Conservation (phyloP, 2,797 vertebrate species). For the Onychomys torridus region DNA sequence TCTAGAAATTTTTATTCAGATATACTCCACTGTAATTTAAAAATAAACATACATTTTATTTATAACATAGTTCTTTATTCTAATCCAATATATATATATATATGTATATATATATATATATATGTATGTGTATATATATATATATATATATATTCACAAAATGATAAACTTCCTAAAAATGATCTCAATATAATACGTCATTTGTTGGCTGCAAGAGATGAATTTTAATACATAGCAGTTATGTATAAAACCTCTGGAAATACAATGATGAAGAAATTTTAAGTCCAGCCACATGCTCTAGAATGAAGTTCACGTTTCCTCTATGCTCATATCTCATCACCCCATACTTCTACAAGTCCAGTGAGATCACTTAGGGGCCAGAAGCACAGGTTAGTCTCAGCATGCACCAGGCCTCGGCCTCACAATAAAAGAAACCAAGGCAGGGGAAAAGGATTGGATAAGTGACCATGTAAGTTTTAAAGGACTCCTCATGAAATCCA, state of each 20-base stretch:
- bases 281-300: conserved; percentile 2
- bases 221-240: conserved; percentile 54
- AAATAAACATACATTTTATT: conserved; percentile 63
- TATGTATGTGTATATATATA: too few species aligned
- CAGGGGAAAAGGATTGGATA: background rate
- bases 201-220: conserved; percentile 36
- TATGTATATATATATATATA: too few species aligned
- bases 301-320: conserved; percentile 13
- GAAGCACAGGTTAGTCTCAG: background rate
- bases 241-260: conserved; percentile 51
- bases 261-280: conserved; percentile 36
- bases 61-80: conserved; percentile 62
- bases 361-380: background rate
- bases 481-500: background rate
- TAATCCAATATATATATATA: conserved; percentile 56
- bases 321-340: background rate
- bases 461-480: background rate
- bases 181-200: background rate
- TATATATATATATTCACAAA: conserved; percentile 56
- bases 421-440: background rate
- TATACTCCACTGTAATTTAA: conserved; percentile 55
- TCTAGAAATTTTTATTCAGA: conserved; percentile 74
- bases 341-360: background rate
- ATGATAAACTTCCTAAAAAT: conserved; percentile 60
- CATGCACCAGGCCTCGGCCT: background rate